These are phyloP conservation scores for Muntiacus muntjak DNA, from an alignment of 2,113 vertebrate species.

Conservation along the genomic window DNA sequence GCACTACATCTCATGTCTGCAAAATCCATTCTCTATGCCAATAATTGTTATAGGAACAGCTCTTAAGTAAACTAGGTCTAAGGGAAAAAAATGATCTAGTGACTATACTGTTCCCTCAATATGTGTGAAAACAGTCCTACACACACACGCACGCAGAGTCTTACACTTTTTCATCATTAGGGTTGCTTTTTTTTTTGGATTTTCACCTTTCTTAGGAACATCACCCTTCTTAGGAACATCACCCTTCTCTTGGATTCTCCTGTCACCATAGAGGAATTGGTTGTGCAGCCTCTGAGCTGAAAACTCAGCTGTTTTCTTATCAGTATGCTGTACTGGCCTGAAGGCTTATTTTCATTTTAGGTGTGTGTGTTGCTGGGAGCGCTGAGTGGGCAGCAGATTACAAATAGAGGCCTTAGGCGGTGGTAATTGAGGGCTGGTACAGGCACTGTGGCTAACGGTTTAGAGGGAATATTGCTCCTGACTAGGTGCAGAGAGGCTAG, in stretches of 20 bases:
- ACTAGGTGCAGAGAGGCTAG: background rate
- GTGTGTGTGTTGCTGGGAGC: background rate
- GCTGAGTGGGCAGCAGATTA: background rate
- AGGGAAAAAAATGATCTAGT: background rate
- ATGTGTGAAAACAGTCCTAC: background rate
- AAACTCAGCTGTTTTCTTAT: background rate
- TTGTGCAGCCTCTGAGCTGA: background rate
- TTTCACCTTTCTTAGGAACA: background rate
- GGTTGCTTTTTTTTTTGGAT: background rate
- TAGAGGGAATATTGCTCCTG: background rate
- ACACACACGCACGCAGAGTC: no score
- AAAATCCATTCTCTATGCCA: background rate
- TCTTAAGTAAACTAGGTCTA: background rate
- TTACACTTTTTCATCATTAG: background rate
- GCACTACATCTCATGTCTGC: background rate
- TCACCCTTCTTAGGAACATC: background rate
- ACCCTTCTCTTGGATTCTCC: background rate
- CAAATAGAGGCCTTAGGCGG: background rate
- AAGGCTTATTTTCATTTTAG: conserved; percentile 11
- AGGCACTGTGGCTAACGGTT: background rate
- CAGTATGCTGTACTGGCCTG: background rate
- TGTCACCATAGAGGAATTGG: background rate
- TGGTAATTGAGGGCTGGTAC: background rate
- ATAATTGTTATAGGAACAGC: background rate
- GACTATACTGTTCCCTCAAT: background rate